Conservation (phyloP, 2,797 vertebrate species). For the Taeniopygia guttata region DNA sequence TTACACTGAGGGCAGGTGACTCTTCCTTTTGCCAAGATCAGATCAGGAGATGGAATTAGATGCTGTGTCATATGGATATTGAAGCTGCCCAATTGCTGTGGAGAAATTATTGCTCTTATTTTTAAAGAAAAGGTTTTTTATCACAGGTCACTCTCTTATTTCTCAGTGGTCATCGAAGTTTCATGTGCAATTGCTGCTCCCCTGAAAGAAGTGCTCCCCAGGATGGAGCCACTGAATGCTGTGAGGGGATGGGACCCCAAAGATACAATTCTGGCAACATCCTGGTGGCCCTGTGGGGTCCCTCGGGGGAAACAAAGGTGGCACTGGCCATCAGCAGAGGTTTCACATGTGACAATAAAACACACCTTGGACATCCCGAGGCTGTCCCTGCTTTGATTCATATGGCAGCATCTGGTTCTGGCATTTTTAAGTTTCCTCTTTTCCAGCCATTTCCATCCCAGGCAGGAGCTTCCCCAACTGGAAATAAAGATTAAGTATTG, state of each 20-base stretch:
- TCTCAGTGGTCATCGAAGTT: neutral
- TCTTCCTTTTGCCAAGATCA: neutral
- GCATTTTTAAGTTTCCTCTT: neutral
- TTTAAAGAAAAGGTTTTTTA: neutral
- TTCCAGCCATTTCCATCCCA: neutral
- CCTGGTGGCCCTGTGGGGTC: neutral
- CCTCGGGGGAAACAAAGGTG: neutral
- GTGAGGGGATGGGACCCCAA: neutral
- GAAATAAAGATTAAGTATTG: neutral
- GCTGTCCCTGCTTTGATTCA: neutral
- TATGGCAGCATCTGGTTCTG: neutral
- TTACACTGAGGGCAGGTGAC: constrained; percentile 53
- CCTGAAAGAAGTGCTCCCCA: neutral
- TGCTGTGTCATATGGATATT: neutral
- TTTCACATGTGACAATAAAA: neutral
- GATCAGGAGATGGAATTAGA: neutral
- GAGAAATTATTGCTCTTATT: neutral
- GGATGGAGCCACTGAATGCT: neutral
- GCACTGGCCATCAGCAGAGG: neutral
- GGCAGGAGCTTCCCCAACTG: neutral
- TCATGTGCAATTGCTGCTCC: neutral
- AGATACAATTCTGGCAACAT: no score
- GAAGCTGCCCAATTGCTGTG: neutral
- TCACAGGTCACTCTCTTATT: neutral
- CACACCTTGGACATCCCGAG: neutral